Base-by-base conservation (phyloP, 2,113 vertebrate genomes). In the Asarcornis scutulata region DNA sequence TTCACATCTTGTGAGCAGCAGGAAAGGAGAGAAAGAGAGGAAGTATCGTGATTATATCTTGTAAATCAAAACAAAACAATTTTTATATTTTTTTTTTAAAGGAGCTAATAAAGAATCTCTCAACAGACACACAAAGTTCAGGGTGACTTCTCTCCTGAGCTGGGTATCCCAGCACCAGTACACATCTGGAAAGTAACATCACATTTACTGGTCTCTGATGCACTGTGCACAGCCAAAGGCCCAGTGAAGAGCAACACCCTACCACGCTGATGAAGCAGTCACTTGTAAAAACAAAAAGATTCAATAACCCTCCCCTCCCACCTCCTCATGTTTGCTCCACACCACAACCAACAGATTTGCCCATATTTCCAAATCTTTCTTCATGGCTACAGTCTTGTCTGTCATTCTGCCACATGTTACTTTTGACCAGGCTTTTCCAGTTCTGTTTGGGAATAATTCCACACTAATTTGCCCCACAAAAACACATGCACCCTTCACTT, bases 301-400 rank as follows among this genome's bases (percentile, higher is more conserved):
- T 17, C 40, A 20, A n/a, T 29, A 22, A 23, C 34, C 17, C 27
- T 82, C 17, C 52, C 27, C n/a, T 68, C 76, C 46, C 17, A 38
- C 32, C 40, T 59, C 20, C 48, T 40, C 0, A 0, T 2, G 10
- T 83, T 22, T 60, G 23, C 40, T 77, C 36, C 76, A n/a, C 34
- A 4, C 13, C 0, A 0, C 55, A 77, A 38, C 31, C 17, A 86
- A 58, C 40, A 74, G 59, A 42, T 52, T 13, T 0, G 11, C 34
- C 86, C 10, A 9, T 12, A 6, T 22, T 15, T 56, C 36, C 38
- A 48, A n/a, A 5, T 7, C 63, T 48, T 63, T 40, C 79, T 68
- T 69, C 83, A 1, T 1, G 11, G 56, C 77, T 38, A 27, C 17
- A 34, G 46, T 4, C 73, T 26, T 18, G 23, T 58, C 67, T 29